These are phyloP conservation scores for Ooceraea biroi DNA, from an alignment of 1,140 invertebrate genomes.

Conservation along the genomic window DNA sequence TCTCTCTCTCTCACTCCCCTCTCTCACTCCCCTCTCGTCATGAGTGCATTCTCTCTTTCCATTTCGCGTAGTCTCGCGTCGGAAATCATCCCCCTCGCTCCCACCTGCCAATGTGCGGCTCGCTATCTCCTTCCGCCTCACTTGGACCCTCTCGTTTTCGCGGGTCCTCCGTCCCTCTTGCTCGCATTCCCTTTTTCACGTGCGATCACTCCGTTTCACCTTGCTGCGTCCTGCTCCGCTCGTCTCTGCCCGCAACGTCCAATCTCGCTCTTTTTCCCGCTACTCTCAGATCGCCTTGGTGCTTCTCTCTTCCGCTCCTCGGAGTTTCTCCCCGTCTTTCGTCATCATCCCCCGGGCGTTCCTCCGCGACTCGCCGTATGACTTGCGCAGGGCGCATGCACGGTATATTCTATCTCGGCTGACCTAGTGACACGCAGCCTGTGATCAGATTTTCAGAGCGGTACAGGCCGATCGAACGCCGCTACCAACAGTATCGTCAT, in stretches of 20 bases:
- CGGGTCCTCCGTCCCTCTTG: background rate
- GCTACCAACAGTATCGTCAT: background rate
- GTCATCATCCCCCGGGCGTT: constrained; percentile 31
- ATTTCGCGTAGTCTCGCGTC: background rate
- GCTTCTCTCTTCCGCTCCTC: constrained; percentile 56
- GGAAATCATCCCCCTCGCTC: background rate
- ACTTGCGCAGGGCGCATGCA: constrained; percentile 65
- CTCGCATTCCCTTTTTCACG: constrained; percentile 52
- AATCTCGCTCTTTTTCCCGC: background rate
- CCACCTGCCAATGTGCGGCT: background rate
- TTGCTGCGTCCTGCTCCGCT: constrained; percentile 16
- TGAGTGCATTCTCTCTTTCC: no score
- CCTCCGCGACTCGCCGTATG: constrained; percentile 33
- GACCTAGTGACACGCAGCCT: constrained; percentile 72
- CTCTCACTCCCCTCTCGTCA: background rate
- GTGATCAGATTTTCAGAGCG: constrained; percentile 33
- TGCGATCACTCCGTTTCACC: constrained; percentile 37
- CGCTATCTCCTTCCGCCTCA: background rate
- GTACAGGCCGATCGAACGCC: constrained; percentile 55
- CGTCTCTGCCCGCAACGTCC: background rate
- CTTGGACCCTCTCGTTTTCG: background rate
- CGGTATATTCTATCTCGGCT: constrained; percentile 40
- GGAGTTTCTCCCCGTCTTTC: constrained; percentile 53
- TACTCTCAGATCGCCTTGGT: constrained; percentile 32
- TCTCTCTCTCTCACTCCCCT: background rate